A percentile compares a stretch with the other conserved stretches of the same genome.
These are phyloP conservation scores for Andrena dorsata DNA, from an alignment of 2,888 invertebrate species.

Conservation along the genomic window DNA sequence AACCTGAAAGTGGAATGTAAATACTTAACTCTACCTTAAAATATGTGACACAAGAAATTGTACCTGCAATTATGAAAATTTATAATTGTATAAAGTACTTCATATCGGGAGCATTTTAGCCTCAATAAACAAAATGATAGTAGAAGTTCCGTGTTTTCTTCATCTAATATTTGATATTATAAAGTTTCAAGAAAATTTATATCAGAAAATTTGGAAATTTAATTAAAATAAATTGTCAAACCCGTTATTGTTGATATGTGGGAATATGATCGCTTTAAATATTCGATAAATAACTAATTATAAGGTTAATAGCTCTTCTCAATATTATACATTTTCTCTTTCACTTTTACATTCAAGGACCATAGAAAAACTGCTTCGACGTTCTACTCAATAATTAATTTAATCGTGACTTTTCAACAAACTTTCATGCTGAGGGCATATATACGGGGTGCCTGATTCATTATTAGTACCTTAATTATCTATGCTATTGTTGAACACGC, in stretches of 20 bases:
- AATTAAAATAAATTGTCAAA: not conserved
- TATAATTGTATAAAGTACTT: not conserved
- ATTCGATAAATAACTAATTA: too few relatives aligned
- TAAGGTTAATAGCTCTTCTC: too few relatives aligned
- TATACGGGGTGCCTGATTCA: too few relatives aligned
- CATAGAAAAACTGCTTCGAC: not conserved
- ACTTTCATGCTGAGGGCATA: too few relatives aligned
- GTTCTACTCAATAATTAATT: not conserved
- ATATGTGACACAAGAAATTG: not conserved
- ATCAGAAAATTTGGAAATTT: not conserved
- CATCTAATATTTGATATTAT: not conserved
- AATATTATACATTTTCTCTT: not conserved
- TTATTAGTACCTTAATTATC: too few relatives aligned
- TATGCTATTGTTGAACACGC: too few relatives aligned
- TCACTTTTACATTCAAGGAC: not conserved
- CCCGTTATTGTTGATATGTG: too few relatives aligned
- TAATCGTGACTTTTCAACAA: not conserved
- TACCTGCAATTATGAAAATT: not conserved
- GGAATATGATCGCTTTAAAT: too few relatives aligned
- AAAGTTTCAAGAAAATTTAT: not conserved
- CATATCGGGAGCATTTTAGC: not conserved
- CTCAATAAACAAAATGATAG: not conserved
- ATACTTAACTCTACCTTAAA: not conserved
- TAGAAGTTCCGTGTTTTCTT: not conserved
- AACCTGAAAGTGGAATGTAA: not conserved